Conservation (phyloP, 2,888 invertebrate species). For the Mythimna albipuncta region DNA sequence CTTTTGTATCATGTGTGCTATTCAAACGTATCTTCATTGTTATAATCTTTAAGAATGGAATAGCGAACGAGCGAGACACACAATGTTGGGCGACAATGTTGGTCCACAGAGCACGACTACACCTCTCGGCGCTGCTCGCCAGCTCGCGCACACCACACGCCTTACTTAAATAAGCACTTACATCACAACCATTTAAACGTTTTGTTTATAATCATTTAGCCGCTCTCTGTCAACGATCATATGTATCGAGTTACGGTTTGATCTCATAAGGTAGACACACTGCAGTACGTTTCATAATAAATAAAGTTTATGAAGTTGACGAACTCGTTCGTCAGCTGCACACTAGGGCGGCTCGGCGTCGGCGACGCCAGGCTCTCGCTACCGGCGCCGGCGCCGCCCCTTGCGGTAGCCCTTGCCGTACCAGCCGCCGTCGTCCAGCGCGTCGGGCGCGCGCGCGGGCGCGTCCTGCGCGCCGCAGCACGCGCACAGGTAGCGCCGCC, state of each 20-base stretch:
- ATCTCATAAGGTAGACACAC: conserved; percentile 27
- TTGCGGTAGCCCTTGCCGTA: conserved; percentile 97
- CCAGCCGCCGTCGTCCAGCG: conserved; percentile 92
- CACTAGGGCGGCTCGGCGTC: background rate
- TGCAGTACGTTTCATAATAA: conserved; percentile 20
- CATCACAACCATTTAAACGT: conserved; percentile 57
- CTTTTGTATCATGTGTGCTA: background rate
- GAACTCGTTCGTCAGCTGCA: background rate
- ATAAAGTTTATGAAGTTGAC: conserved; percentile 10
- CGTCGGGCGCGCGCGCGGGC: conserved; percentile 74
- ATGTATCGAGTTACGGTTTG: conserved; percentile 13
- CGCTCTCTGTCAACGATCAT: conserved; percentile 6
- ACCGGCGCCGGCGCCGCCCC: conserved; percentile 90
- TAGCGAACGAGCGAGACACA: background rate
- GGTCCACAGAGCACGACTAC: background rate
- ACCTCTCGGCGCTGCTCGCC: background rate
- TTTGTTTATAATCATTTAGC: conserved; percentile 6
- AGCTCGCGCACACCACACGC: background rate
- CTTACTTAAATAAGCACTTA: conserved; percentile 44
- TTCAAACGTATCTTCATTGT: background rate
- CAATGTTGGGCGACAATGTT: background rate
- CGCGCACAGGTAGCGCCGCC: conserved; percentile 92
- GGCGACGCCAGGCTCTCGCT: conserved; percentile 67
- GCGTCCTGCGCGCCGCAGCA: conserved; percentile 88
- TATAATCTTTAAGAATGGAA: background rate